These are phyloP conservation scores for Hippocampus kuda DNA, from an alignment of 2,797 vertebrate genomes.

Conservation along the genomic window DNA sequence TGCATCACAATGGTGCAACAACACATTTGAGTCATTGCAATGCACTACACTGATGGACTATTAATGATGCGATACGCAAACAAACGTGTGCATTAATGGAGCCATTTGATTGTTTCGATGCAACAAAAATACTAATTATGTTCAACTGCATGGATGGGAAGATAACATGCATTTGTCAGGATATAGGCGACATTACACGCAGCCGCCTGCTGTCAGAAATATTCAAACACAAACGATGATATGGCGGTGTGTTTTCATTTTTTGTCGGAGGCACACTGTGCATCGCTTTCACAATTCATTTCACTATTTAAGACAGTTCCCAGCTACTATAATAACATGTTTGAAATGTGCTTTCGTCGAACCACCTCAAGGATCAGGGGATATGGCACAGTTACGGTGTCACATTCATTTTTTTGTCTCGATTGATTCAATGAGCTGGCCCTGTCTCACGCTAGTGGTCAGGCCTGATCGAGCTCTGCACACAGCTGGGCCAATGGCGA, in stretches of 20 bases:
- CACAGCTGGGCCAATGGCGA: no score
- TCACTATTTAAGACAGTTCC: not conserved
- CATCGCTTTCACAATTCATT: not conserved
- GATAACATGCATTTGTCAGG: not conserved
- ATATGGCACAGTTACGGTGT: not conserved
- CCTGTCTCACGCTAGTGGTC: no score
- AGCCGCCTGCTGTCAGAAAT: no score
- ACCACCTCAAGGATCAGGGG: not conserved
- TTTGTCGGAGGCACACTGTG: not conserved
- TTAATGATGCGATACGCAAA: slow-evolving; percentile 8
- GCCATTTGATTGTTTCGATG: slow-evolving; percentile 6
- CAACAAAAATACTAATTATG: not conserved
- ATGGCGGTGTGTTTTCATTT: no score
- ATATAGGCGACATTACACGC: not conserved
- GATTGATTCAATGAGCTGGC: not conserved
- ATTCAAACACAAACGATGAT: no score
- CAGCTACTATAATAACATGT: not conserved
- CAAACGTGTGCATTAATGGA: slow-evolving; percentile 3
- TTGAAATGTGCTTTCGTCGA: not conserved
- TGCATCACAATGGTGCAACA: not conserved
- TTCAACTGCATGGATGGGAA: not conserved
- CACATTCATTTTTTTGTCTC: not conserved
- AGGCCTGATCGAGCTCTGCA: no score
- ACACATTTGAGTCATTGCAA: not conserved
- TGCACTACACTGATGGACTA: not conserved